A percentile compares a stretch with the other conserved stretches of the same genome.
These are phyloP conservation scores for Lasioglossum morio DNA, from an alignment of 2,888 invertebrate genomes.

Conservation along the genomic window DNA sequence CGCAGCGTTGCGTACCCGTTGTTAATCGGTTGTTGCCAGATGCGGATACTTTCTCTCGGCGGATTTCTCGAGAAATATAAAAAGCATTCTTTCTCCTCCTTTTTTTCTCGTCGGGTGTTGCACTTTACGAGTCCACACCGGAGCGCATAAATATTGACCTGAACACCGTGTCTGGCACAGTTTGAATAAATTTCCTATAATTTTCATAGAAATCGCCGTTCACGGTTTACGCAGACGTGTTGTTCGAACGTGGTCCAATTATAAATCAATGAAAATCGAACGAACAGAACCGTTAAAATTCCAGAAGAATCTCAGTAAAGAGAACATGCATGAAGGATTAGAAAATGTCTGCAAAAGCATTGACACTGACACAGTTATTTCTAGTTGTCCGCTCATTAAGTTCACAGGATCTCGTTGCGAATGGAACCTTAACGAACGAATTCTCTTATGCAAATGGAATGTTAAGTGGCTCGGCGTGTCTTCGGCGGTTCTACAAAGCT, in stretches of 20 bases:
- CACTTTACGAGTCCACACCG: constrained; percentile 8
- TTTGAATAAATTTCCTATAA: constrained; percentile 12
- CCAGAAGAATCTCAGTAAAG: not conserved
- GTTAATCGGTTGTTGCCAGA: constrained; percentile 51
- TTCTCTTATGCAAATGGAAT: not conserved
- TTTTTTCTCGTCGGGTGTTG: not conserved
- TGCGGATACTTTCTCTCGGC: constrained; percentile 62
- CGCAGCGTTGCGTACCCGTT: constrained; percentile 37
- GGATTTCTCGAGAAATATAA: constrained; percentile 59
- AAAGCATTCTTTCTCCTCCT: constrained; percentile 47
- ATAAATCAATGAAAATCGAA: not conserved
- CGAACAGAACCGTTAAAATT: not conserved
- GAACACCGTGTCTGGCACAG: not conserved
- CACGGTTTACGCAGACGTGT: not conserved
- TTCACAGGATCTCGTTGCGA: constrained; percentile 68
- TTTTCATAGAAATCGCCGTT: not conserved
- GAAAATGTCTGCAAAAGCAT: not conserved
- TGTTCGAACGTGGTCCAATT: not conserved
- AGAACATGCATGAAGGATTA: not conserved
- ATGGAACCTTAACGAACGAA: constrained; percentile 59
- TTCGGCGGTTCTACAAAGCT: not conserved
- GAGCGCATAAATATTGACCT: constrained; percentile 10
- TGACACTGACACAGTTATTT: constrained; percentile 60
- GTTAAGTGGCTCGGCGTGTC: not conserved
- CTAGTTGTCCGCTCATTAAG: constrained; percentile 75